Percentiles rank a stretch among this genome's conserved stretches.
Conservation (phyloP, 2,113 vertebrate species). For the Melanocharis versteri region DNA sequence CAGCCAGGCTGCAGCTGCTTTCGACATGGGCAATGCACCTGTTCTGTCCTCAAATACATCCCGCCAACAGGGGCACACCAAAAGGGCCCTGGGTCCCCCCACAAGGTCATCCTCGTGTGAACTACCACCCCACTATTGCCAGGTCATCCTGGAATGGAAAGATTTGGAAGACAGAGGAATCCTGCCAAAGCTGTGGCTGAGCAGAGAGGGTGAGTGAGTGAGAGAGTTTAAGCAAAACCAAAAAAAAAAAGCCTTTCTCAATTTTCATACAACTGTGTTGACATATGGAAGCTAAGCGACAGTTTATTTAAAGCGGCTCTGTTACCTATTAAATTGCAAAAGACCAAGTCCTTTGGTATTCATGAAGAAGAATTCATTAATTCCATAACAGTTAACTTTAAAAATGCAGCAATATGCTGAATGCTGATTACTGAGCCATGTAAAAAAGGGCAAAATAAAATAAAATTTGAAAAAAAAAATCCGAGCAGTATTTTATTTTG, state of each 20-base stretch:
- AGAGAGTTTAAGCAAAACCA: neutral
- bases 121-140: neutral
- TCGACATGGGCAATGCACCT: fast-evolving
- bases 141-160: neutral
- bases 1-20: neutral
- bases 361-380: constrained; percentile 51
- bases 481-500: neutral
- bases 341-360: neutral
- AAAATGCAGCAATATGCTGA: constrained; percentile 28
- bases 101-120: neutral
- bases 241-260: neutral
- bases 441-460: neutral
- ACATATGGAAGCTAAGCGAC: neutral
- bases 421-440: constrained; percentile 6
- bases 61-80: neutral
- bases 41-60: neutral
- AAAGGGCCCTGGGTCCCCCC: neutral
- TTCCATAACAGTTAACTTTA: constrained; percentile 24
- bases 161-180: neutral
- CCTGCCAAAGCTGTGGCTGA: neutral
- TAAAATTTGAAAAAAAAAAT: neutral
- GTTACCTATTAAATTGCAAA: constrained; percentile 53
- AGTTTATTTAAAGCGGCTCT: constrained; percentile 12
- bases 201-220: neutral
- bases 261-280: neutral